These are phyloP conservation scores for Jaculus jaculus DNA, from an alignment of 2,113 vertebrate species.

Conservation along the genomic window DNA sequence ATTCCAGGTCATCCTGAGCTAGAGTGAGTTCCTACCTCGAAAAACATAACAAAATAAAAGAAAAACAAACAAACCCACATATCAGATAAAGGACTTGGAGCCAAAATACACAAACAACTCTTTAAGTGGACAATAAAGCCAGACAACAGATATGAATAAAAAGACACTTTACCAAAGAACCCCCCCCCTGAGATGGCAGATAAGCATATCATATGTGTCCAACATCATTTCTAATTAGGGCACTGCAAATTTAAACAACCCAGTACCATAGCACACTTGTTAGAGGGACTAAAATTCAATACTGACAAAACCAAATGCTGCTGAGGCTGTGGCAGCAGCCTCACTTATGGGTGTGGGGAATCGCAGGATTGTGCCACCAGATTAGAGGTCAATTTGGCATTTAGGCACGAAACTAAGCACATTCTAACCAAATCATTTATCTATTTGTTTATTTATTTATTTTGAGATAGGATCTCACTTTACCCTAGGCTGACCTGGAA, in stretches of 20 bases:
- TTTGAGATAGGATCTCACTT: no score
- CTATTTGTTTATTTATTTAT: no score
- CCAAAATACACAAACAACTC: not conserved
- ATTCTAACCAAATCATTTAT: not conserved
- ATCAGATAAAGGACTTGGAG: not conserved
- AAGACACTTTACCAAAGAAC: not conserved
- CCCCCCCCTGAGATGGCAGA: not conserved
- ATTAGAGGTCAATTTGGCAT: not conserved
- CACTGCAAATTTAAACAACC: not conserved
- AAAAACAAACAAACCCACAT: no score
- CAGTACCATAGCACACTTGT: accelerated
- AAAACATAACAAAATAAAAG: no score
- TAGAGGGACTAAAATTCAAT: not conserved
- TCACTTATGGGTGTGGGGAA: not conserved
- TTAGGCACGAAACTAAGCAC: not conserved
- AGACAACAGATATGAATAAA: not conserved
- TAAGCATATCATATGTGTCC: not conserved
- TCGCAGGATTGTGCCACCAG: accelerated
- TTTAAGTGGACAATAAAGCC: not conserved
- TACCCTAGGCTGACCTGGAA: no score
- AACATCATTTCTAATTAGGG: not conserved
- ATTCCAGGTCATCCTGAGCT: no score
- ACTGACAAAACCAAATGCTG: accelerated
- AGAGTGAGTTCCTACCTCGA: no score
- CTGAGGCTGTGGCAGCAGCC: accelerated